Evolutionary conservation across 1,140 invertebrate species (phyloP).

Genomic region (Trachelipus rathkii): DNA sequence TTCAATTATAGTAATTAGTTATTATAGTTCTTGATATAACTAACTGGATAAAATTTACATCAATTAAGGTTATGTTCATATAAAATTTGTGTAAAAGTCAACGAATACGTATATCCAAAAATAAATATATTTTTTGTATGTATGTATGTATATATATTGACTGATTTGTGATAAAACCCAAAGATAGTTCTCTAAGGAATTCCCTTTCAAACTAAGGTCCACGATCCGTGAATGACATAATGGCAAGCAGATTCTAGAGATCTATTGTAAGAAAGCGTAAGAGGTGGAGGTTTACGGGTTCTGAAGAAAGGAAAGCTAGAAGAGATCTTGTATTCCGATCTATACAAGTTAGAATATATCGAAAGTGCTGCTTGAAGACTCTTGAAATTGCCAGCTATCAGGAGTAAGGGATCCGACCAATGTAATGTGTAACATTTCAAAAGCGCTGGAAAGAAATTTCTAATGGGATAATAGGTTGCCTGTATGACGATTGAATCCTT

Average conservation of each 20-base stretch:
- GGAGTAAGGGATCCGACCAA: not conserved
- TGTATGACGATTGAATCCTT: not conserved
- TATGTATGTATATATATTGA: no score
- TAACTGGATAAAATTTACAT: no score
- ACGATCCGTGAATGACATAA: slow-evolving; percentile 24
- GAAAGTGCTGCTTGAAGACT: not conserved
- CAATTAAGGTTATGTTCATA: no score
- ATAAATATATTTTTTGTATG: no score
- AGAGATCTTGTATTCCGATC: slow-evolving; percentile 18
- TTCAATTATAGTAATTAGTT: no score
- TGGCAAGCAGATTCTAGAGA: slow-evolving; percentile 28
- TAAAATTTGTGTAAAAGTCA: no score
- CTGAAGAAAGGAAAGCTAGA: slow-evolving; percentile 20
- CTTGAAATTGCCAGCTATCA: not conserved
- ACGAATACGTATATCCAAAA: no score
- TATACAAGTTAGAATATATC: not conserved
- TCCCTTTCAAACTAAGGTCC: slow-evolving; percentile 22
- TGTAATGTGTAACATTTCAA: not conserved
- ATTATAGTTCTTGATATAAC: no score
- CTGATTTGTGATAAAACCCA: no score
- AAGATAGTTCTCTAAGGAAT: slow-evolving; percentile 25
- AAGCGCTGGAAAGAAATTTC: not conserved
- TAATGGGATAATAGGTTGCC: not conserved
- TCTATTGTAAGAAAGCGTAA: slow-evolving; percentile 27
- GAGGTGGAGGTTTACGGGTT: slow-evolving; percentile 5